A percentile compares a stretch with the other conserved stretches of the same genome.
Evolutionary conservation across 2,888 invertebrate species (phyloP).

Genomic region (Diarsia mendica): DNA sequence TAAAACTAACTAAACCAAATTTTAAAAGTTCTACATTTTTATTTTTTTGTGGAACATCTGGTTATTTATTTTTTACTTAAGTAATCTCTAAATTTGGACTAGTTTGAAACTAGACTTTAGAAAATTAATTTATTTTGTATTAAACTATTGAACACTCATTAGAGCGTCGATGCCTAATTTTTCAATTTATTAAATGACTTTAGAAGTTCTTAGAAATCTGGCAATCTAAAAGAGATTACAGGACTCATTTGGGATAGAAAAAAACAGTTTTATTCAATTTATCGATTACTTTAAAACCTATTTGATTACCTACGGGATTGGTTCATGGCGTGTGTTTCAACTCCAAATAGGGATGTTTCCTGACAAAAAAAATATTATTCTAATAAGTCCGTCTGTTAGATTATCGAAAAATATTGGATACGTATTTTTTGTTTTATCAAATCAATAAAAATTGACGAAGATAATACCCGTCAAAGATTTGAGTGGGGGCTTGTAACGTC

Average conservation of each 20-base stretch:
- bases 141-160: neutral
- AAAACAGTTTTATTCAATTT: neutral
- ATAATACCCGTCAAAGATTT: no score
- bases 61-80: neutral
- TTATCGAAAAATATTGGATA: no score
- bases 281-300: neutral
- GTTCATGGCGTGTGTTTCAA: no score
- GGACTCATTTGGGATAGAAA: neutral
- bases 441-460: no score
- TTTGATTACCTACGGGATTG: neutral
- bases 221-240: neutral
- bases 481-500: no score
- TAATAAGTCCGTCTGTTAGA: no score
- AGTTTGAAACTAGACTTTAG: neutral
- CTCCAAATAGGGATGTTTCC: no score
- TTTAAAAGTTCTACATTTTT: conserved; percentile 7
- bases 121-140: neutral
- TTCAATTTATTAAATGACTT: neutral
- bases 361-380: no score
- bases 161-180: neutral
- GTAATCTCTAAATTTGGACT: neutral
- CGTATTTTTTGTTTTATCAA: no score
- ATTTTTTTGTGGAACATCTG: neutral
- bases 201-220: neutral
- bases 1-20: neutral